Evolutionary conservation across 2,888 invertebrate species (phyloP).

Genomic region (Cynaeus angustus): DNA sequence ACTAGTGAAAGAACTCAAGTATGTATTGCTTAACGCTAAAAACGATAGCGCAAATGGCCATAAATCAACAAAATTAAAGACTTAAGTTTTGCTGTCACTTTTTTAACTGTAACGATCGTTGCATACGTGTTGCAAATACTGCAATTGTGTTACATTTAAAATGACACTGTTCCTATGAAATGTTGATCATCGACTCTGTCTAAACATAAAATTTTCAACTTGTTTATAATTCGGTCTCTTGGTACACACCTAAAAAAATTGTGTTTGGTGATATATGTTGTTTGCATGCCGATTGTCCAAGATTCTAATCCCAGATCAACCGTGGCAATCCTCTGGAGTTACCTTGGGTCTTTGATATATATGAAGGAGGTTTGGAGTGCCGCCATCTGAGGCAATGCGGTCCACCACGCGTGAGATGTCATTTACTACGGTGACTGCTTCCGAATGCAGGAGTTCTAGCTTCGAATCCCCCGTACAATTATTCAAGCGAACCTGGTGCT

Average conservation of each 20-base stretch:
- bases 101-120: too few relatives aligned
- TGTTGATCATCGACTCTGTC: too few relatives aligned
- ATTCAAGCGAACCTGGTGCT: constrained; percentile 49
- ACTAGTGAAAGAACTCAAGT: too few relatives aligned
- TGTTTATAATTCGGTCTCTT: too few relatives aligned
- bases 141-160: too few relatives aligned
- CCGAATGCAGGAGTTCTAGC: constrained; percentile 57
- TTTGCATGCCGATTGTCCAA: constrained; percentile 47
- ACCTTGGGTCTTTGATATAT: constrained; percentile 48
- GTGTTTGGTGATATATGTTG: constrained; percentile 32
- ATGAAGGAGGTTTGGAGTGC: constrained; percentile 49
- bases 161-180: too few relatives aligned
- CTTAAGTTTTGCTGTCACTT: too few relatives aligned
- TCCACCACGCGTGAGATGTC: constrained; percentile 59
- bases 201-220: too few relatives aligned
- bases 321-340: constrained; percentile 46
- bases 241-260: constrained; percentile 4
- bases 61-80: too few relatives aligned
- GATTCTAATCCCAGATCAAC: constrained; percentile 48
- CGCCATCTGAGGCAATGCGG: constrained; percentile 55
- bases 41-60: too few relatives aligned
- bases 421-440: constrained; percentile 60
- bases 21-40: too few relatives aligned
- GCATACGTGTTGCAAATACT: too few relatives aligned
- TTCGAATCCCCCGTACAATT: constrained; percentile 54